Evolutionary conservation across 2,113 vertebrate species (phyloP), one percentile per base, ranked within the genome.

Genomic region (Phalacrocorax aristotelis): DNA sequence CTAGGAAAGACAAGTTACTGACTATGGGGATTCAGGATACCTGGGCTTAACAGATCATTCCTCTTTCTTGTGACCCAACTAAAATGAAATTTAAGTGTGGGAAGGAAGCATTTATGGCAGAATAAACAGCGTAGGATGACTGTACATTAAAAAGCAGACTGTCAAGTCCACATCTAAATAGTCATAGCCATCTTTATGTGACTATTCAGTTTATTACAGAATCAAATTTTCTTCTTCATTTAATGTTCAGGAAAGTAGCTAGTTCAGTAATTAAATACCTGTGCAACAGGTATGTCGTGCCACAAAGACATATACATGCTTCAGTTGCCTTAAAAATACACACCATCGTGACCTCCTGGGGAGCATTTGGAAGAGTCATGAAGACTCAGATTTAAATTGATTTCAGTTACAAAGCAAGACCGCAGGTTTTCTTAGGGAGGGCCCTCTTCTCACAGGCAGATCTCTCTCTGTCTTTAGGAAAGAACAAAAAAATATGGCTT

Each of bases 1-100:
- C 13, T 66, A 72, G 30, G 15, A 7, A 84, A 66, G 4, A 34
- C 23, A 34, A 13, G 5, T 62, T 36, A 44, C 13, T 9, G 57
- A 46, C 20, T 46, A n/a, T 0, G 0, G 32, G 7, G 3, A 9
- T 38, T 77, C 21, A 30, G 11, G 5, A 40, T 32, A 44, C 12
- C 13, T 22, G 7, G 0, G 5, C 72, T 75, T 77, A 83, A 52
- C 17, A 78, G 11, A n/a, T 57, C 1, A 18, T 61, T 88, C 74
- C 15, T 12, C 23, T 65, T 80, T 86, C 58, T 75, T 77, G 38
- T 90, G 44, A 65, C 21, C 25, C 21, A 44, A 29, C 11, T 75
- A 29, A 93, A 92, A 78, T 2, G 5, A 29, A 4, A 68, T 91
- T 76, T 91, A 57, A 55, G 2, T 44, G n/a, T 57, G 49, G 58